A percentile compares a stretch with the other conserved stretches of the same genome.
These are phyloP conservation scores for Neopelma chrysocephalum DNA, from an alignment of 2,797 vertebrate species.

Conservation along the genomic window DNA sequence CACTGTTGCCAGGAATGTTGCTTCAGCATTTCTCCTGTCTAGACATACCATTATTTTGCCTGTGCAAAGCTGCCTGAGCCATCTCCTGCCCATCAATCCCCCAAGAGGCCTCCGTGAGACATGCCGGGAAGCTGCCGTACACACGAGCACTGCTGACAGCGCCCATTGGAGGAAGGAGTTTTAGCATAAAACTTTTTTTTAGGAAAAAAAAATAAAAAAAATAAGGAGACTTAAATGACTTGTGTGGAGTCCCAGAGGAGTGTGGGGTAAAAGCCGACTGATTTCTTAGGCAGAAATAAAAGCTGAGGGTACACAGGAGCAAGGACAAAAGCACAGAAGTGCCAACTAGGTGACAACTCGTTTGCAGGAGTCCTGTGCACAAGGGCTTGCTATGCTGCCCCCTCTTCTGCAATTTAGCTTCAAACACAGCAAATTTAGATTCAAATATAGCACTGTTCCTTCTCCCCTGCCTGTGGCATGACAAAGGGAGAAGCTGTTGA, in stretches of 20 bases:
- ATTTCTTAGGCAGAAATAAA: not conserved
- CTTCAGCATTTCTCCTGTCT: slow-evolving; percentile 45
- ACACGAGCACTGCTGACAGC: fast-evolving
- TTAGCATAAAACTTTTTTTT: not conserved
- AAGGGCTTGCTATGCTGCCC: not conserved
- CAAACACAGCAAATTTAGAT: not conserved
- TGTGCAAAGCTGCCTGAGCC: not conserved
- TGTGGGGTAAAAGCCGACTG: not conserved
- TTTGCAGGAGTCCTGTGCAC: not conserved
- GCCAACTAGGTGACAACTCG: not conserved
- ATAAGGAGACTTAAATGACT: not conserved
- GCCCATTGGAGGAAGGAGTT: not conserved
- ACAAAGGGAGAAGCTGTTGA: not conserved
- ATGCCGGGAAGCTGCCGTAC: not conserved
- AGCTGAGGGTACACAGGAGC: not conserved
- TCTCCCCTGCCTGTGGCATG: not conserved
- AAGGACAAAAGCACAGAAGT: not conserved
- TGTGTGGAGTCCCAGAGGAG: not conserved
- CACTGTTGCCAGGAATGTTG: not conserved
- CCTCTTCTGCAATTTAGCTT: not conserved
- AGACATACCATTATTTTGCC: slow-evolving; percentile 25
- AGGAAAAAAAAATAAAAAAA: not conserved
- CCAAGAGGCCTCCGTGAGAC: not conserved
- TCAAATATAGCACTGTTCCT: not conserved
- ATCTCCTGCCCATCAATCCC: slow-evolving; percentile 1